A percentile compares a stretch with the other conserved stretches of the same genome.
Conservation (phyloP, 1,140 invertebrate genomes). For the Bombus difficillimus region DNA sequence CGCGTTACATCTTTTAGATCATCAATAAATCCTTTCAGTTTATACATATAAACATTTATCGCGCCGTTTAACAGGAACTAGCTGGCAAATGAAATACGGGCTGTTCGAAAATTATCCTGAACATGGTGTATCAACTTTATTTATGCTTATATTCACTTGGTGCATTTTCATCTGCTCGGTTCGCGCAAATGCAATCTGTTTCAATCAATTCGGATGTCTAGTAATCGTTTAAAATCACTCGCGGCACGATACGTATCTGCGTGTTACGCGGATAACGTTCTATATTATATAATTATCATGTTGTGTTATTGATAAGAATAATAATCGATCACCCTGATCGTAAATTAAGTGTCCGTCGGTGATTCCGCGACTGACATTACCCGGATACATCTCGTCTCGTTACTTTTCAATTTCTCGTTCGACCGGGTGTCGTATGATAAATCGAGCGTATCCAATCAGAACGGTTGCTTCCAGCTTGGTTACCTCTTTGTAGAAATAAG, state of each 20-base stretch:
- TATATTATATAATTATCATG: constrained; percentile 14
- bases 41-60: not conserved
- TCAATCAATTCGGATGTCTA: constrained; percentile 16
- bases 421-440: not conserved
- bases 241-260: no score
- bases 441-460: not conserved
- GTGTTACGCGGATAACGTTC: not conserved
- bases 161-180: not conserved
- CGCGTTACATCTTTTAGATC: not conserved
- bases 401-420: constrained; percentile 36
- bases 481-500: not conserved
- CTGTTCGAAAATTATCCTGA: not conserved
- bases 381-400: constrained; percentile 14
- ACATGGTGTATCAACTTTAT: constrained; percentile 7
- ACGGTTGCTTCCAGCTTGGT: not conserved
- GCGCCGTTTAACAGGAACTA: not conserved
- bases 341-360: constrained; percentile 23
- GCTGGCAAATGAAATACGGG: not conserved
- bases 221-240: not conserved
- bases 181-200: constrained; percentile 16
- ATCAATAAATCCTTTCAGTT: constrained; percentile 1
- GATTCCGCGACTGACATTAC: not conserved
- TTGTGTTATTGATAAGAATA: constrained; percentile 20
- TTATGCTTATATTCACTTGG: not conserved
- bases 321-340: constrained; percentile 33